These are phyloP conservation scores for Passer domesticus DNA, from an alignment of 2,113 vertebrate species.

Conservation along the genomic window DNA sequence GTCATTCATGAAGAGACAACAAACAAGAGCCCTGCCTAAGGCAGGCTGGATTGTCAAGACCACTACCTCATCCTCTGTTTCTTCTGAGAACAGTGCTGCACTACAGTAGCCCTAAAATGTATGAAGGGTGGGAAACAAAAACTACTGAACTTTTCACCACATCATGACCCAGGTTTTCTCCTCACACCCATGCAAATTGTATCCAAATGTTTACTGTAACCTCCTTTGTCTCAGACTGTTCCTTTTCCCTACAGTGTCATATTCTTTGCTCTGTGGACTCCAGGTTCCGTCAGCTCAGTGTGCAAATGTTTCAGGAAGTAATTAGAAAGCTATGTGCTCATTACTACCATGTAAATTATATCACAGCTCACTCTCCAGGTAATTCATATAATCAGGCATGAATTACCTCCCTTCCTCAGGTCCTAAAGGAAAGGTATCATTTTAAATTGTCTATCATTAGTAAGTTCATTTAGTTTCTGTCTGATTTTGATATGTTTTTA, in stretches of 20 bases:
- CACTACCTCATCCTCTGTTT: neutral
- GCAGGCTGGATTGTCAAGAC: neutral
- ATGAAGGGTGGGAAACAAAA: neutral
- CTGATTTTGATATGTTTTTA: neutral
- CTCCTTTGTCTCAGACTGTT: neutral
- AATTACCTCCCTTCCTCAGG: neutral
- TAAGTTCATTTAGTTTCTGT: neutral
- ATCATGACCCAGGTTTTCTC: neutral
- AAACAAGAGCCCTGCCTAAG: neutral
- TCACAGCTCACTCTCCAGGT: neutral
- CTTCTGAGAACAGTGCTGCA: neutral
- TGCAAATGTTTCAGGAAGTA: neutral
- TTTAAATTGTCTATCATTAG: neutral
- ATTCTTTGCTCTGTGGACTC: neutral
- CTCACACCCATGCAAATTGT: neutral
- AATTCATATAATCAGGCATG: neutral
- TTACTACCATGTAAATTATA: neutral
- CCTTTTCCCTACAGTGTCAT: neutral
- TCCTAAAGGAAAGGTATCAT: neutral
- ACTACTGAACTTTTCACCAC: neutral
- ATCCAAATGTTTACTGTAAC: constrained; percentile 19
- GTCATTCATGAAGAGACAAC: neutral
- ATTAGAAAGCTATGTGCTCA: neutral
- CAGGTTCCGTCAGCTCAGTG: neutral
- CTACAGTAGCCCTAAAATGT: neutral